Conservation (phyloP, 2,888 invertebrate species). For the Nymphalis c-album region DNA sequence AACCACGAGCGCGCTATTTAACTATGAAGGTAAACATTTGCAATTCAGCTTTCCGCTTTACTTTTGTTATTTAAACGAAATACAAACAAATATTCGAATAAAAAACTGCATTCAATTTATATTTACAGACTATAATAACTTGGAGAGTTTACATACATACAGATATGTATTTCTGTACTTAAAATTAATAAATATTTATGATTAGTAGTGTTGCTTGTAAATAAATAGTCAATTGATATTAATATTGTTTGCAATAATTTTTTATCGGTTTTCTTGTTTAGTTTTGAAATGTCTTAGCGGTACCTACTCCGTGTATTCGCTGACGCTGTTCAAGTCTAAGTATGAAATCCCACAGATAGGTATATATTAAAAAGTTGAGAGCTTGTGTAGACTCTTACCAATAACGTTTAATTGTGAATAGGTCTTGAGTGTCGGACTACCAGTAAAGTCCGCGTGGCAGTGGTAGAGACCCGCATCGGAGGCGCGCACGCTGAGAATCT, state of each 20-base stretch:
- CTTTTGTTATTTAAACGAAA: slow-evolving; percentile 14
- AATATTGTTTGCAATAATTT: too few relatives aligned
- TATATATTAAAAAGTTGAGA: not conserved
- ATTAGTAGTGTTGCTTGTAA: too few relatives aligned
- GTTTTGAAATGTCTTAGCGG: too few relatives aligned
- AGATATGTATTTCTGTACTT: not conserved
- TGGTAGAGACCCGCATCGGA: slow-evolving; percentile 66
- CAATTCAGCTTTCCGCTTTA: slow-evolving; percentile 30
- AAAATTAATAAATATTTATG: too few relatives aligned
- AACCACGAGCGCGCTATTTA: slow-evolving; percentile 55
- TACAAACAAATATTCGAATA: not conserved
- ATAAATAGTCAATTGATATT: too few relatives aligned
- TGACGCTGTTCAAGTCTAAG: too few relatives aligned
- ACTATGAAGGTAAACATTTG: slow-evolving; percentile 61
- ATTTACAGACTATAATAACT: too few relatives aligned
- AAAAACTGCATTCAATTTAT: not conserved
- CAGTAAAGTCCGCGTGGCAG: slow-evolving; percentile 67
- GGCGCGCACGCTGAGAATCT: slow-evolving; percentile 55
- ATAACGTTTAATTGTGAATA: slow-evolving; percentile 61
- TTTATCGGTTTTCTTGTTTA: too few relatives aligned
- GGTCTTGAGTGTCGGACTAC: slow-evolving; percentile 66
- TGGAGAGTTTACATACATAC: too few relatives aligned
- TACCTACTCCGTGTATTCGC: too few relatives aligned
- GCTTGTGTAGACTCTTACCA: slow-evolving; percentile 48
- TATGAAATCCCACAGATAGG: not conserved